Evolutionary conservation across 2,797 vertebrate genomes (phyloP), one percentile per base, ranked within the genome.

Genomic region (Helarctos malayanus): DNA sequence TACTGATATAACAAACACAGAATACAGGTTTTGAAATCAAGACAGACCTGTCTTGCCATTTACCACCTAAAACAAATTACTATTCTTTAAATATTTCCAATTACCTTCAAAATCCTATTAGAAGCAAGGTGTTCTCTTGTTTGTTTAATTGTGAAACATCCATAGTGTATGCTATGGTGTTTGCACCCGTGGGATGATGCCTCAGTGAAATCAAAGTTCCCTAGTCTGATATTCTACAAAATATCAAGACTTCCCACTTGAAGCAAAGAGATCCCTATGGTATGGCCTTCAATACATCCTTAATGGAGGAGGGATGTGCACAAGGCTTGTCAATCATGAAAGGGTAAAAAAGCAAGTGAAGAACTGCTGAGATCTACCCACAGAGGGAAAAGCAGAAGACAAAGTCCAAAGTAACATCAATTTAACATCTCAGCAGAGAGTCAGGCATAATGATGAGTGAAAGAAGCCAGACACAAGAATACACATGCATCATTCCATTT

Each of bases 61-160:
- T 90, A 52, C n/a, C 80, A 94, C n/a, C 7, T 91, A 52, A 89
- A 92, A 54, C 45, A 90, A 63, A 27, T 52, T 56, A 61, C 38
- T 15, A n/a, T 65, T 86, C 89, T 59, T 85, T 90, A 96, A 41
- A 14, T 68, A 83, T 85, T 91, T 85, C 47, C 25, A 93, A 59
- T 91, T 89, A 54, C 27, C 49, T 92, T 96, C 69, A 52, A 97
- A 97, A 61, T 87, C 14, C 47, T 79, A 69, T 38, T 23, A 35
- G 23, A 83, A 85, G 69, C 63, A 76, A 82, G 16, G 25, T 49
- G 15, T 81, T 45, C 95, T 88, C 68, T 57, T 61, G 3, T 85
- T 81, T 76, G 41, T 84, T 94, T 71, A 73, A 82, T 23, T 68
- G 16, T 90, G 71, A 93, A 85, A 88, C 12, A 80, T n/a, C 38